Base-by-base conservation (phyloP, 2,888 invertebrate species). In the Melitaea athalia region DNA sequence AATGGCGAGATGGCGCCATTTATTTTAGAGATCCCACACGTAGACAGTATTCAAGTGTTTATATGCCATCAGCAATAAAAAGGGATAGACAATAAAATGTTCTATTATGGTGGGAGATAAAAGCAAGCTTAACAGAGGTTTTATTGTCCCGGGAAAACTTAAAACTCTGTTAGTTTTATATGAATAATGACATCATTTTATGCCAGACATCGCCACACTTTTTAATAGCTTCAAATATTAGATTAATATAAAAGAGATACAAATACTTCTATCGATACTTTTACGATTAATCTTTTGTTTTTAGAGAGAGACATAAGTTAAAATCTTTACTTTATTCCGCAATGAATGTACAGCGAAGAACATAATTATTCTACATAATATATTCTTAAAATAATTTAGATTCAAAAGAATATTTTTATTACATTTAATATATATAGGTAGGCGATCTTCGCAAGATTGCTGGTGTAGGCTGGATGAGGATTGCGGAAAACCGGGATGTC, bases 51-150 rank as follows among this genome's bases (percentile, higher is more conserved):
- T 68, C 72, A 72, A 69, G 72, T 72, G 71, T 72, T 72, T 72
- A 72, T 72, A 72, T 63, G 71, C 71, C 72, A 72, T 72, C 72
- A 72, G 72, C 72, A 72, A 72, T 72, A 73, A 73, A 72, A 73
- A 69, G 71, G 69, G 71, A 73, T 73, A 66, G 67, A 65, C 71
- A 68, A 63, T 72, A 74, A 72, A 72, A 67, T 69, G 70, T 72
- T 74, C 67, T 74, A 72, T 72, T 74, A 72, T 70, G 70, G 70
- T 69, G 68, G 67, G 53, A 70, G 70, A 74, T 70, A 74, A 74
- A 72, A 68, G 65, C 65, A 65, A 70, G 66, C 61, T 72, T 63
- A 73, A 73, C 70, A 57, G 69, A 68, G 62, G 68, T 71, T 75
- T 72, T 70, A 69, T 69, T 57, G 64, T 68, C 64, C 62, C 42